Conservation (phyloP, 1,140 invertebrate genomes). For the Habropoda laboriosa region DNA sequence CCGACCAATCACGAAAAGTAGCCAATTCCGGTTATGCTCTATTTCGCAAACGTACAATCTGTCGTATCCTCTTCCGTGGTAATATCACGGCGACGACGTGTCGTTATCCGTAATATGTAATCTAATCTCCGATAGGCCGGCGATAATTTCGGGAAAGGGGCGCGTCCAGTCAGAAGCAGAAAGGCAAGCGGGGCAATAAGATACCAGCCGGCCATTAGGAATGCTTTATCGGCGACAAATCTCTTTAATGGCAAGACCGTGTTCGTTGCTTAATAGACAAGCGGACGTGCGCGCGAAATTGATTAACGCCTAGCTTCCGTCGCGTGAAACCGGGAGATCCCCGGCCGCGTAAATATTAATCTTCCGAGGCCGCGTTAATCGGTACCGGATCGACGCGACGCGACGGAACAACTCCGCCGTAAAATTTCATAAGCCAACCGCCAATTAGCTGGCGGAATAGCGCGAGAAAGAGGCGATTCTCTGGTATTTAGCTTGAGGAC, state of each 20-base stretch:
- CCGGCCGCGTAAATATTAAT: slow-evolving; percentile 32
- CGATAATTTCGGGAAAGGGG: slow-evolving; percentile 27
- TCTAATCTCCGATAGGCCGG: slow-evolving; percentile 59
- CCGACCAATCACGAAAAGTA: background rate
- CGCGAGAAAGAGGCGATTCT: background rate
- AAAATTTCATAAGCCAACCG: slow-evolving; percentile 21
- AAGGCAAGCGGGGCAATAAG: slow-evolving; percentile 51
- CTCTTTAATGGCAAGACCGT: slow-evolving; percentile 53
- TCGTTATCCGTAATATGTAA: slow-evolving; percentile 46
- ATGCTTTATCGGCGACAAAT: slow-evolving; percentile 66
- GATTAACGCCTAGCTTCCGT: slow-evolving; percentile 15
- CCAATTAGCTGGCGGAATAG: slow-evolving; percentile 15
- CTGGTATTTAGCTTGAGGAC: background rate
- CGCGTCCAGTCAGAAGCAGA: slow-evolving; percentile 28
- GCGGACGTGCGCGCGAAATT: slow-evolving; percentile 35
- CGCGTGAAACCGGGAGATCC: background rate
- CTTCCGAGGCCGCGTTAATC: slow-evolving; percentile 17
- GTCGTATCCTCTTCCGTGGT: too few relatives aligned
- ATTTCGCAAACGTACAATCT: slow-evolving; percentile 5
- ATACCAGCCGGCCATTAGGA: slow-evolving; percentile 49
- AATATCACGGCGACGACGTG: background rate
- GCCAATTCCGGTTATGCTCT: background rate
- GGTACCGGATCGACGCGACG: background rate
- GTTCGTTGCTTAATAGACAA: slow-evolving; percentile 29
- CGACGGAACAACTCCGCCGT: slow-evolving; percentile 14